phyloP scores from a whole-genome alignment of 2,797 vertebrate genomes.

The Heteromormyrus szaboi region DNA sequence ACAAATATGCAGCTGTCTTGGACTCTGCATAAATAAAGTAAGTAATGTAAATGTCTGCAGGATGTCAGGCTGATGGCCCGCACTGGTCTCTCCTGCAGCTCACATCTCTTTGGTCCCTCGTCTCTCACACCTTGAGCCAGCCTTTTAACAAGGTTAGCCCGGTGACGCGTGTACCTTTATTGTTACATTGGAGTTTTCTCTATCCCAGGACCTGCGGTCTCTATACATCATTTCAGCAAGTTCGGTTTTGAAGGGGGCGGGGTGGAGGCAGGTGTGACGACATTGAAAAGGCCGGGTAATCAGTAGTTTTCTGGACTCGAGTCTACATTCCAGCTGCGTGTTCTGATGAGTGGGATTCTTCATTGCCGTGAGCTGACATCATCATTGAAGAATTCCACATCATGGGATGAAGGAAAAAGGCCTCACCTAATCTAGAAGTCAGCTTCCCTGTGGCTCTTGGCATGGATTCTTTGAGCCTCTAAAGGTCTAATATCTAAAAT shows the following conservation, averaged over 20 bases:
- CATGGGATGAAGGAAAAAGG: neutral
- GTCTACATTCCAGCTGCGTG: neutral
- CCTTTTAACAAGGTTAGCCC: neutral
- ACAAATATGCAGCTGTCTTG: neutral
- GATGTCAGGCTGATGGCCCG: neutral
- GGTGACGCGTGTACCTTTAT: neutral
- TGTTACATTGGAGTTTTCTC: neutral
- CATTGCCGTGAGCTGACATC: neutral
- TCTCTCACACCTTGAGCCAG: neutral
- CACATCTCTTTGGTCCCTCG: neutral
- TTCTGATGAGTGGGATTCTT: neutral
- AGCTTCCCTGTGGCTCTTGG: neutral
- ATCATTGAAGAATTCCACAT: constrained; percentile 6
- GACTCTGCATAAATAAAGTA: neutral
- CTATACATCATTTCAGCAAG: neutral
- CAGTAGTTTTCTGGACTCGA: neutral
- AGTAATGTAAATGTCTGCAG: neutral
- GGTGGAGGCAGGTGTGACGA: neutral
- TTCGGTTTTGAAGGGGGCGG: neutral
- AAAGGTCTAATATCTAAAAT: constrained; percentile 10
- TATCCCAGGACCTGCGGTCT: neutral
- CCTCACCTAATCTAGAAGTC: neutral
- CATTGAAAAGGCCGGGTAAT: neutral
- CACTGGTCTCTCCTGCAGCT: neutral
- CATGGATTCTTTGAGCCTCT: neutral